phyloP scores from a whole-genome alignment of 2,113 vertebrate species.

The Sebastes fasciatus region DNA sequence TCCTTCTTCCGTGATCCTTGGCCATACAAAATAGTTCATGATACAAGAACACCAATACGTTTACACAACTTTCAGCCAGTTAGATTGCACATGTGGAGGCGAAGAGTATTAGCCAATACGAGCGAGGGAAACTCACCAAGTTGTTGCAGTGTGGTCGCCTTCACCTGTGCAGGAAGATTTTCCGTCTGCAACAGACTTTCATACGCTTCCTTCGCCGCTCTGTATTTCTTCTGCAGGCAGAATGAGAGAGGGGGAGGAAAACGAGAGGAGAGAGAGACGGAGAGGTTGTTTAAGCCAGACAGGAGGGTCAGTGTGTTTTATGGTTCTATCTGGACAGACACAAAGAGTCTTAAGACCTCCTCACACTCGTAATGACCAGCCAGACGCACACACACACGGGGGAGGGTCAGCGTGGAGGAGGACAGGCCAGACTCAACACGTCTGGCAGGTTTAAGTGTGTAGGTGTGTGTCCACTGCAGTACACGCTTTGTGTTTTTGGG shows the following conservation, averaged over 20 bases:
- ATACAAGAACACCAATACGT: not conserved
- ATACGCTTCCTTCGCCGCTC: conserved; percentile 97
- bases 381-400: conserved; percentile 64
- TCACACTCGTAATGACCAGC: conserved; percentile 70
- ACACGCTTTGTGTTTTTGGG: conserved; percentile 38
- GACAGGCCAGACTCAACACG: conserved; percentile 77
- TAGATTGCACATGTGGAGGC: not conserved
- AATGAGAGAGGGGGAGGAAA: conserved; percentile 29
- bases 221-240: conserved; percentile 93
- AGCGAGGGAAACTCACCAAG: conserved; percentile 88
- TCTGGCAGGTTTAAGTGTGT: conserved; percentile 55
- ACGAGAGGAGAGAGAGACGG: conserved; percentile 13
- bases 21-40: too few species aligned
- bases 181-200: conserved; percentile 96
- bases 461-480: conserved; percentile 23
- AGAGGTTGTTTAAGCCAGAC: conserved; percentile 72
- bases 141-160: conserved; percentile 97
- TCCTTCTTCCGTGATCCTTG: not conserved
- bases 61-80: not conserved
- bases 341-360: conserved; percentile 75
- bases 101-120: too few species aligned
- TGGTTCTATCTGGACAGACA: conserved; percentile 66
- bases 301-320: conserved; percentile 75
- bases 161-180: conserved; percentile 97
- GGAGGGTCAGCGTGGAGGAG: conserved; percentile 70